Evolutionary conservation across 2,797 vertebrate genomes (phyloP), one percentile per base, ranked within the genome.

Genomic region (Poeciliopsis presidionis): DNA sequence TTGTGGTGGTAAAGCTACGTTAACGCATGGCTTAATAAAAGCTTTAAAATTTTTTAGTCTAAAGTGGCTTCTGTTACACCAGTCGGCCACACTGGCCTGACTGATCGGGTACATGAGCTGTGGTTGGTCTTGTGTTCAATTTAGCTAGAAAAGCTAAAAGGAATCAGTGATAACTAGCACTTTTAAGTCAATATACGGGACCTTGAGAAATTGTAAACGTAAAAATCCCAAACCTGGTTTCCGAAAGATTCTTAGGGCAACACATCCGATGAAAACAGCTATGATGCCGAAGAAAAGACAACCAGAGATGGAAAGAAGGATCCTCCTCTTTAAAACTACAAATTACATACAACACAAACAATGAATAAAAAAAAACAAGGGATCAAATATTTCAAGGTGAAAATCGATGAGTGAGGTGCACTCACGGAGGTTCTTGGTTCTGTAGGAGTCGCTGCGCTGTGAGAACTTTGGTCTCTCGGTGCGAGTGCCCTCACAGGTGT

Each of bases 251-350:
- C 84, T 93, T 39, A 94, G 79, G 53, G 57, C 0, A 45, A 94
- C 80, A 72, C 93, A 95, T 65, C 94, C 94, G 1, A 94, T 18
- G 12, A 94, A 83, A 67, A 94, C 75, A 0, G 71, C 45, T 0
- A 90, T 51, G 59, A 96, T 89, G 33, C 92, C 92, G 45, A 93
- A 94, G 82, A 95, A 70, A 49, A 96, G 55, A 69, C 79, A 92
- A 51, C 95, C 94, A 36, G 92, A 92, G 84, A 96, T 93, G 77
- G 95, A 88, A 8, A 95, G 95, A 80, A 96, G 91, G n/a, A 96
- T 78, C 74, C 95, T 90, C 78, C 95, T 93, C 89, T 96, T 96
- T 74, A 95, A 73, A 81, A 95, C 95, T 96, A 74, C 33, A 84
- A 41, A 75, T 43, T 4, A 45, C 22, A 85, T 39, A 75, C 43